Evolutionary conservation across 2,113 vertebrate genomes (phyloP).

Genomic region (Prochilodus magdalenae): DNA sequence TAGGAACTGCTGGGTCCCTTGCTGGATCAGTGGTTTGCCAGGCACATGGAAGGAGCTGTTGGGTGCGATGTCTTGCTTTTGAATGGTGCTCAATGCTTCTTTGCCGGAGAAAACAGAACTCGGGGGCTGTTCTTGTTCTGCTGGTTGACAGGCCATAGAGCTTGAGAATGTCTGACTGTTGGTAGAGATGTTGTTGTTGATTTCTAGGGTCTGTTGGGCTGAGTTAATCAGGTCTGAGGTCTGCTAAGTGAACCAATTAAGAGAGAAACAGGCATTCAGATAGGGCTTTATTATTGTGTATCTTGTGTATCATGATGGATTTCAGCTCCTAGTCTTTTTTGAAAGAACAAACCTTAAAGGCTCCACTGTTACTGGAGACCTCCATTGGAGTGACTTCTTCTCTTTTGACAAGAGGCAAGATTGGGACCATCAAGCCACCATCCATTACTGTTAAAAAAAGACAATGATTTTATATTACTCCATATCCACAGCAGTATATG

Average conservation of each 20-base stretch:
- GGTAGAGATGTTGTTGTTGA: slow-evolving; percentile 75
- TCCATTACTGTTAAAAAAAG: slow-evolving; percentile 81
- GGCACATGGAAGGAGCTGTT: slow-evolving; percentile 82
- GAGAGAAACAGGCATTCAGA: slow-evolving; percentile 20
- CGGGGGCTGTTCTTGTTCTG: slow-evolving; percentile 85
- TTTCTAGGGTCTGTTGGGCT: slow-evolving; percentile 83
- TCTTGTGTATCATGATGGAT: not conserved
- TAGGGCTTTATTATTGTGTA: not conserved
- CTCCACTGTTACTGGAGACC: slow-evolving; percentile 86
- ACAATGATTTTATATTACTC: not conserved
- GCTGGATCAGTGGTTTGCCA: slow-evolving; percentile 85
- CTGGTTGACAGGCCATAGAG: slow-evolving; percentile 80
- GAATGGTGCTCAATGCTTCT: slow-evolving; percentile 86
- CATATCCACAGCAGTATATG: not conserved
- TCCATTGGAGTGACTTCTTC: slow-evolving; percentile 97
- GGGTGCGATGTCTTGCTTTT: slow-evolving; percentile 87
- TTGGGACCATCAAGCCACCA: slow-evolving; percentile 85
- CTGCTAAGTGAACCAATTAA: slow-evolving; percentile 65
- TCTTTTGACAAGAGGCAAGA: slow-evolving; percentile 90
- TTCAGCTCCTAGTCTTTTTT: not conserved
- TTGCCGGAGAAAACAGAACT: slow-evolving; percentile 79
- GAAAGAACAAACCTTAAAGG: slow-evolving; percentile 75
- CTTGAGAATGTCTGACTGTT: slow-evolving; percentile 79
- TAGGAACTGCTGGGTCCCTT: slow-evolving; percentile 83
- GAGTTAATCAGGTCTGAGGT: slow-evolving; percentile 81